Evolutionary conservation across 2,797 vertebrate genomes (phyloP), one percentile per base, ranked within the genome.

Genomic region (Rhinella marina): DNA sequence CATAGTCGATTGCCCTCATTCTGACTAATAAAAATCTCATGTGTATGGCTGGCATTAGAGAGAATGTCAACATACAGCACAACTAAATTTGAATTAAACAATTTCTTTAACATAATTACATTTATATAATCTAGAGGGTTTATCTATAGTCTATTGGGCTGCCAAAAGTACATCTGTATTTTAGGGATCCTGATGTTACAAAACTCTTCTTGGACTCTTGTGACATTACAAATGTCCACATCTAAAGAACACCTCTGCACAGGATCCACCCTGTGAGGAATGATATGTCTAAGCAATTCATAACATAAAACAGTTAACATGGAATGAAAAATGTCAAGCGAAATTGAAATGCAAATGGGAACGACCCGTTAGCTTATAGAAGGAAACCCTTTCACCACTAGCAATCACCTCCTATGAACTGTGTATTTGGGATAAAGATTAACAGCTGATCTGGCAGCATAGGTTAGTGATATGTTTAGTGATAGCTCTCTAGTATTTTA

Each of bases 371-470:
- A 82, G 48, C 81, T 70, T 19, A 50, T 56, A 5, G n/a, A 72
- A 12, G 23, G 9, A 72, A 72, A 68, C 64, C 16, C 7, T 56
- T 27, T 83, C 48, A 83, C 25, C 25, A 70, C 57, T 17, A 48
- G 59, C 61, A 64, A 82, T 82, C 13, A 66, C 80, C 23, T 66
- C 32, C 64, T 27, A 72, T 52, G n/a, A 70, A 83, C 62, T 83
- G 81, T 83, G 66, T 27, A 72, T 52, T 83, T 68, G 66, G 81
- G 25, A 70, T 56, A 29, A 19, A 70, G 81, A 70, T 83, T 83
- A 83, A 48, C 50, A 68, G 64, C 64, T 83, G 64, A 83, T 52
- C 81, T 68, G 48, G 81, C 64, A 83, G 81, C 50, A 72, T 57
- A 70, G 62, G 52, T 52, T 62, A 68, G 41, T 32, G 62, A 83